Percentiles rank a stretch among this genome's conserved stretches.
These are phyloP conservation scores for Timandra comae DNA, from an alignment of 2,888 invertebrate species.

Conservation along the genomic window DNA sequence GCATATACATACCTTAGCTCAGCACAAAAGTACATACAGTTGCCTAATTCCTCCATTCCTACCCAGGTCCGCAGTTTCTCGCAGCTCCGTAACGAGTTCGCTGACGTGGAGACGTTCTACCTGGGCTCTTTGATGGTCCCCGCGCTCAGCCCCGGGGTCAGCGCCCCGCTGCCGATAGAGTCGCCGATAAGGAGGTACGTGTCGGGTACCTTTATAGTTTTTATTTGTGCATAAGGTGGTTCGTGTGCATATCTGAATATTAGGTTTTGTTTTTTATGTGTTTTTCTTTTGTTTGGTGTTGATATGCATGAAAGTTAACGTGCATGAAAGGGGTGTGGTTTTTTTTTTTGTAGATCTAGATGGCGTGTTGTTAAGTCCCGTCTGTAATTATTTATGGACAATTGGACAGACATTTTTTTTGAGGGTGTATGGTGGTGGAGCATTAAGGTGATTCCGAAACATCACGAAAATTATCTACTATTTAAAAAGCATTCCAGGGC, in stretches of 20 bases:
- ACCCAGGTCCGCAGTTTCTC: conserved; percentile 90
- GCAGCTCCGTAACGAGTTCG: conserved; percentile 93
- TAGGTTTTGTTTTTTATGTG: no score
- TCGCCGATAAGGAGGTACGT: conserved; percentile 63
- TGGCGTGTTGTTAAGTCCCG: no score
- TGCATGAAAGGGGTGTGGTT: not conserved
- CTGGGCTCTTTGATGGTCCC: conserved; percentile 76
- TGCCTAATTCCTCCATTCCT: not conserved
- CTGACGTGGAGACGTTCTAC: conserved; percentile 94
- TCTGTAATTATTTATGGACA: no score
- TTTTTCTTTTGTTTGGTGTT: not conserved
- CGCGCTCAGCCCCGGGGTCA: conserved; percentile 58
- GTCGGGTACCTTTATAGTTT: not conserved
- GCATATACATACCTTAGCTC: no score
- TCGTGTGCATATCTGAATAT: not conserved
- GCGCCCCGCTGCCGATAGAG: conserved; percentile 61
- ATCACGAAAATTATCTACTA: no score
- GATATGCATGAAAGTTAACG: not conserved
- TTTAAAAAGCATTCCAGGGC: no score
- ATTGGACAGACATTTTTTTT: no score
- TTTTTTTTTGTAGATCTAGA: no score
- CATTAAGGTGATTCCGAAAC: no score
- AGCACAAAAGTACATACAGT: no score
- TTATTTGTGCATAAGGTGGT: not conserved
- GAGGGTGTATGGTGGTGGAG: no score